Conservation (phyloP, 2,888 invertebrate species). For the Dermolepida albohirtum region DNA sequence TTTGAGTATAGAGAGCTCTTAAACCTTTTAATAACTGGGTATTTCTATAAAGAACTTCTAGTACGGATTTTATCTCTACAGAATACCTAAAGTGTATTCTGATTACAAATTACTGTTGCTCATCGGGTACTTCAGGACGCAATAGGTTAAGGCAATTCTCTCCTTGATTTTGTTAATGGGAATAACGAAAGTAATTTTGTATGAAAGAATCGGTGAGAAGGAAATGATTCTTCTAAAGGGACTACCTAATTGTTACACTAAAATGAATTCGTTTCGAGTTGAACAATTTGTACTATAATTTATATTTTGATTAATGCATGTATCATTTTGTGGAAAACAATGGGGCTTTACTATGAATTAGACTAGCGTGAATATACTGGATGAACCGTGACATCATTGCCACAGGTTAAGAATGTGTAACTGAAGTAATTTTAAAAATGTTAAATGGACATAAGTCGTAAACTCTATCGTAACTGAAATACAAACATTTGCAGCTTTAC, state of each 20-base stretch:
- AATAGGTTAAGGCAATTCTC: slow-evolving; percentile 30
- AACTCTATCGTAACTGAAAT: too few relatives aligned
- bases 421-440: too few relatives aligned
- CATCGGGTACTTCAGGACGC: slow-evolving; percentile 2
- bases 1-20: slow-evolving; percentile 18
- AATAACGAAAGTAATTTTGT: neutral
- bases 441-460: too few relatives aligned
- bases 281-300: slow-evolving; percentile 4
- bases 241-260: slow-evolving; percentile 21
- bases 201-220: slow-evolving; percentile 19
- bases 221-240: slow-evolving; percentile 7
- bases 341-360: too few relatives aligned
- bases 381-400: too few relatives aligned
- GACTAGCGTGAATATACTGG: too few relatives aligned
- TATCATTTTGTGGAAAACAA: too few relatives aligned
- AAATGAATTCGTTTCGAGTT: slow-evolving; percentile 15
- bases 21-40: slow-evolving; percentile 30
- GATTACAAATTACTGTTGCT: slow-evolving; percentile 28
- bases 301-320: neutral
- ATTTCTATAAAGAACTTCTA: slow-evolving; percentile 15
- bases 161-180: slow-evolving; percentile 11
- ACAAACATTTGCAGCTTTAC: too few relatives aligned
- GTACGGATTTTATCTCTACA: slow-evolving; percentile 22
- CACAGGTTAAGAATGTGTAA: too few relatives aligned
- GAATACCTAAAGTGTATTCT: slow-evolving; percentile 30